Conservation (phyloP, 2,888 invertebrate genomes). For the Criorhina ranunculi region DNA sequence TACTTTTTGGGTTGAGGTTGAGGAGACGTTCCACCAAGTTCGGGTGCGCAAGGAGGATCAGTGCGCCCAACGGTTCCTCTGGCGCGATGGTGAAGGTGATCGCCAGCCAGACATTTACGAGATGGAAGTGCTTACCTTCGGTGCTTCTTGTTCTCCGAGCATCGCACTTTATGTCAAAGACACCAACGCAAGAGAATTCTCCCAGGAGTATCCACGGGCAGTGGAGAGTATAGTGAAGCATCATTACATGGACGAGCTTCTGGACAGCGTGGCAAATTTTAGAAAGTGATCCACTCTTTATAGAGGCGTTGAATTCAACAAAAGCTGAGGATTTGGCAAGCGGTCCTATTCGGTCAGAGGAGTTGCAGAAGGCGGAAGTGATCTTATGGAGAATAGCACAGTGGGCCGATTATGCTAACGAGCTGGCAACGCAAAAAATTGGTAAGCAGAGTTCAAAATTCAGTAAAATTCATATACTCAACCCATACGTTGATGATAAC, state of each 20-base stretch:
- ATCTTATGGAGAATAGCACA: constrained; percentile 25
- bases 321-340: too few relatives aligned
- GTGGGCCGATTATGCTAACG: background rate
- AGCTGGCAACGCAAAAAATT: background rate
- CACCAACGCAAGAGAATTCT: background rate
- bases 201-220: background rate
- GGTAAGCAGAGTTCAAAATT: too few relatives aligned
- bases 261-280: constrained; percentile 14
- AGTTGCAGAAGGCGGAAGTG: constrained; percentile 5
- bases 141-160: too few relatives aligned
- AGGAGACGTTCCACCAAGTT: constrained; percentile 6
- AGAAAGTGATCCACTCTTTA: too few relatives aligned
- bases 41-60: background rate
- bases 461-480: too few relatives aligned
- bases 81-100: constrained; percentile 64
- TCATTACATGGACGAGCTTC: background rate
- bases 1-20: background rate
- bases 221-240: constrained; percentile 1
- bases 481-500: too few relatives aligned
- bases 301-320: too few relatives aligned
- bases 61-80: constrained; percentile 76
- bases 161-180: too few relatives aligned
- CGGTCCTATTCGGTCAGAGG: constrained; percentile 13
- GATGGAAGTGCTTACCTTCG: constrained; percentile 20
- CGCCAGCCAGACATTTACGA: constrained; percentile 45